Percentiles rank a stretch among this genome's conserved stretches.
Evolutionary conservation across 2,888 invertebrate genomes (phyloP).

Genomic region (Tetragnatha montana): DNA sequence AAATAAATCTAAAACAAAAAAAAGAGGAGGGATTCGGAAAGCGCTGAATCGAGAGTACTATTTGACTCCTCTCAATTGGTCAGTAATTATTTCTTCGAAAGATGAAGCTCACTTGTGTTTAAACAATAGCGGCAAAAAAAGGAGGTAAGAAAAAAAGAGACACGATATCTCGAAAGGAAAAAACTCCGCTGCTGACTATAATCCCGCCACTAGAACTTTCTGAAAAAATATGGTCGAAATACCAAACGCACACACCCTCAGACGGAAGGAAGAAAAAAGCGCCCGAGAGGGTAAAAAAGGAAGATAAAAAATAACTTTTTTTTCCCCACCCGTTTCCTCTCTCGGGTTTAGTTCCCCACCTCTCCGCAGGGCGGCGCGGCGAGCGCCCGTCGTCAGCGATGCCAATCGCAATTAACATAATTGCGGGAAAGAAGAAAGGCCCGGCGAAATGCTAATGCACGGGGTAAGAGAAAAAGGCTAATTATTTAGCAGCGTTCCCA

Average conservation of each 20-base stretch:
- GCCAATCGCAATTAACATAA: conserved; percentile 69
- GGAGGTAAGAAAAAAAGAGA: background rate
- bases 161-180: conserved; percentile 5
- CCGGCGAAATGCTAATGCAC: conserved; percentile 63
- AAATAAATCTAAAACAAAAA: background rate
- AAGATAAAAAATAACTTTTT: conserved; percentile 42
- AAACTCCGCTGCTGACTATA: conserved; percentile 2
- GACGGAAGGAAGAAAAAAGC: conserved; percentile 17
- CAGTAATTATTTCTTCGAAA: conserved; percentile 54
- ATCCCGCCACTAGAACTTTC: conserved; percentile 32
- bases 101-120: conserved; percentile 46
- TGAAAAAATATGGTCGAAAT: conserved; percentile 41
- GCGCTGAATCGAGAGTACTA: background rate
- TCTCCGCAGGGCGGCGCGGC: conserved; percentile 48
- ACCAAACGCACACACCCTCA: conserved; percentile 7
- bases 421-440: conserved; percentile 60
- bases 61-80: conserved; percentile 37
- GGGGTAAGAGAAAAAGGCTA: conserved; percentile 58
- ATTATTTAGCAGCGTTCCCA: conserved; percentile 67
- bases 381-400: conserved; percentile 34
- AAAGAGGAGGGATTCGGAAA: background rate
- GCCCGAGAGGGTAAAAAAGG: background rate
- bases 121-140: conserved; percentile 32
- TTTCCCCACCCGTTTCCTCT: background rate
- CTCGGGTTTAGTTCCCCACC: conserved; percentile 41